phyloP scores from a whole-genome alignment of 1,140 invertebrate genomes.

The Drosophila leontia region DNA sequence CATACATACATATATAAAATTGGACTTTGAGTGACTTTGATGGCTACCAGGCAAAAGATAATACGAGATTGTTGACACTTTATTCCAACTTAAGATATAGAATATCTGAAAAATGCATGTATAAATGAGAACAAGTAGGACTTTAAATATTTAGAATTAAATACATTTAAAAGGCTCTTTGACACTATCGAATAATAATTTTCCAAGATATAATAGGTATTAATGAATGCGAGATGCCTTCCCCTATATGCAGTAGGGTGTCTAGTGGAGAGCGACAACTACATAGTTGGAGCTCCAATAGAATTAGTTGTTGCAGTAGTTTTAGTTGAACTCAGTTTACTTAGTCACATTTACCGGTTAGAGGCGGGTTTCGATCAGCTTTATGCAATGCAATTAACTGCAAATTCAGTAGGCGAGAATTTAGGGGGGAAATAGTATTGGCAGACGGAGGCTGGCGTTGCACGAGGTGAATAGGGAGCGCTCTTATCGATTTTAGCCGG shows the following conservation, averaged over 20 bases:
- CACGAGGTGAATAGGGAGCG: slow-evolving; percentile 43
- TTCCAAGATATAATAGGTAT: not conserved
- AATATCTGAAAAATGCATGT: slow-evolving; percentile 1
- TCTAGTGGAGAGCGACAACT: slow-evolving; percentile 25
- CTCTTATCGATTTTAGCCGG: slow-evolving; percentile 39
- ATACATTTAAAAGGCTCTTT: too few relatives aligned
- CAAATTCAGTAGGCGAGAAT: slow-evolving; percentile 6
- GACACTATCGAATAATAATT: too few relatives aligned
- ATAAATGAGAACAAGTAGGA: not conserved
- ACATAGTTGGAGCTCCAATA: slow-evolving; percentile 22
- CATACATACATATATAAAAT: not conserved
- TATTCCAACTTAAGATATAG: not conserved
- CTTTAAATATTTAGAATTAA: too few relatives aligned
- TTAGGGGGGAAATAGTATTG: not conserved
- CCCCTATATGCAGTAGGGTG: slow-evolving; percentile 21
- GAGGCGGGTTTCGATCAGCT: slow-evolving; percentile 48
- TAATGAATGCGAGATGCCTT: not conserved
- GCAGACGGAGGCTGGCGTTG: slow-evolving; percentile 4
- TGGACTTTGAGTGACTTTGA: slow-evolving; percentile 35
- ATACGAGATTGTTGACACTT: slow-evolving; percentile 4
- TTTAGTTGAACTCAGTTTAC: slow-evolving; percentile 41
- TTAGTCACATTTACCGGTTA: slow-evolving; percentile 49
- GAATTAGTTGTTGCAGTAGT: slow-evolving; percentile 31
- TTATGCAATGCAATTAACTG: slow-evolving; percentile 60
- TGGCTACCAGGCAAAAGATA: not conserved